Percentiles rank a stretch among this genome's conserved stretches.
These are phyloP conservation scores for Gymnodraco acuticeps DNA, from an alignment of 2,797 vertebrate genomes.

Conservation along the genomic window DNA sequence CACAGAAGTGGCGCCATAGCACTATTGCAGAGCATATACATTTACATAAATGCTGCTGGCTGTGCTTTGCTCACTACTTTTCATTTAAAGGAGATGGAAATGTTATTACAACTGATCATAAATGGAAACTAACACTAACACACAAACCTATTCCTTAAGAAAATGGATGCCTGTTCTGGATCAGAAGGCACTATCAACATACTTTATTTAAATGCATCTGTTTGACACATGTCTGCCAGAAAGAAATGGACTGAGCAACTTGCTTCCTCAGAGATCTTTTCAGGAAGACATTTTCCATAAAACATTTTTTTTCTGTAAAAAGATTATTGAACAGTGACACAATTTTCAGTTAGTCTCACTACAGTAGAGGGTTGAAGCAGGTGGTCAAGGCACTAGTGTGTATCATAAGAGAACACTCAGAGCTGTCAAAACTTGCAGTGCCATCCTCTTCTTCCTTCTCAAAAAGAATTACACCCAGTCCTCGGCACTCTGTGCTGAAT, in stretches of 20 bases:
- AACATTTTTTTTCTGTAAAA: slow-evolving; percentile 1
- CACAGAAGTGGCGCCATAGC: not conserved
- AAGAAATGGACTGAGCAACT: not conserved
- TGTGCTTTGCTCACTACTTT: slow-evolving; percentile 21
- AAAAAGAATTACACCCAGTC: slow-evolving; percentile 52
- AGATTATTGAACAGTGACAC: slow-evolving; percentile 8
- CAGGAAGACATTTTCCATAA: no score
- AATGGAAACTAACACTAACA: slow-evolving; percentile 3
- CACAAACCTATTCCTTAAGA: slow-evolving; percentile 1
- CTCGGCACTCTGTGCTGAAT: slow-evolving; percentile 27
- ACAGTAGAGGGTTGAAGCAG: slow-evolving; percentile 29
- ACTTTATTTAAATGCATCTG: slow-evolving; percentile 6
- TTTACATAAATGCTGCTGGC: slow-evolving; percentile 29
- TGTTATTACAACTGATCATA: slow-evolving; percentile 15
- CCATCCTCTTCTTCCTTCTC: slow-evolving; percentile 17
- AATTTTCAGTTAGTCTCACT: slow-evolving; percentile 14
- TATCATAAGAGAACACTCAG: slow-evolving; percentile 51
- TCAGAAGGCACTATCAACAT: not conserved
- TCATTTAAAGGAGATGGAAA: slow-evolving; percentile 25
- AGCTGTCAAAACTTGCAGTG: slow-evolving; percentile 44
- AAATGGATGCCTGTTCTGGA: not conserved
- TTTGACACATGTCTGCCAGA: not conserved
- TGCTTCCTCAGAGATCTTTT: not conserved
- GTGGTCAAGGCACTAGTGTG: slow-evolving; percentile 48
- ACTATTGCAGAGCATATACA: not conserved